Base-by-base conservation (phyloP, 2,113 vertebrate genomes). In the Sitta europaea region DNA sequence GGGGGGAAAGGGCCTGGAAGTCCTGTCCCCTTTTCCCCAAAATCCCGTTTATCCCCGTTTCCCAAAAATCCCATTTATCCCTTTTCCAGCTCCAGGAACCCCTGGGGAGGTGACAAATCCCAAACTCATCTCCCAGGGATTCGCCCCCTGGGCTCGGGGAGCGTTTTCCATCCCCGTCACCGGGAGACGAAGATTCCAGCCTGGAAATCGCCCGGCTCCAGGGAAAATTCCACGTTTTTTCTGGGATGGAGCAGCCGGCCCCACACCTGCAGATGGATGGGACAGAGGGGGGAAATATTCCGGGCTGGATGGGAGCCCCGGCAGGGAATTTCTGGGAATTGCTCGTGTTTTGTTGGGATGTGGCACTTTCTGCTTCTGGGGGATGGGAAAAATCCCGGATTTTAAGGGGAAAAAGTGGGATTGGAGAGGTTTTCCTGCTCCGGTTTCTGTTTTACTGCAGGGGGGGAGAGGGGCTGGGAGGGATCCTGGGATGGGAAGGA, bases 171-270 rank as follows among this genome's bases (percentile, higher is more conserved):
- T 28, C 3, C 9, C 72, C 24, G 54, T 22, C 59, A 48, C 21
- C 2, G 1, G 54, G 23, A 75, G 71, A 38, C 5, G 25, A 25
- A 84, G 45, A 14, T 0, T 2, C 38, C 5, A 0, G 50, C 16
- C 47, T 15, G 48, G 82, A 35, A 27, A 53, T 18, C 0, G 19
- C 48, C 7, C 1, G 0, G 18, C 16, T 17, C 13, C 2, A 66
- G 53, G 14, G 36, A 23, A 12, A 33, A 13, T 20, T 43, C 53
- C 14, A 2, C 0, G 1, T 24, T 45, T 54, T 70, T 70, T 24
- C 10, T 1, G 29, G 53, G 42, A 2, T 3, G 36, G 47, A 40
- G 13, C 40, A 13, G 40, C 40, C 40, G 40, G 10, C 24, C 45
- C 86, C n/a, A 0, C 40, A 1, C 24, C 8, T 6, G 65, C 55